phyloP scores from a whole-genome alignment of 2,797 vertebrate genomes.

The Calcarius lapponicus region DNA sequence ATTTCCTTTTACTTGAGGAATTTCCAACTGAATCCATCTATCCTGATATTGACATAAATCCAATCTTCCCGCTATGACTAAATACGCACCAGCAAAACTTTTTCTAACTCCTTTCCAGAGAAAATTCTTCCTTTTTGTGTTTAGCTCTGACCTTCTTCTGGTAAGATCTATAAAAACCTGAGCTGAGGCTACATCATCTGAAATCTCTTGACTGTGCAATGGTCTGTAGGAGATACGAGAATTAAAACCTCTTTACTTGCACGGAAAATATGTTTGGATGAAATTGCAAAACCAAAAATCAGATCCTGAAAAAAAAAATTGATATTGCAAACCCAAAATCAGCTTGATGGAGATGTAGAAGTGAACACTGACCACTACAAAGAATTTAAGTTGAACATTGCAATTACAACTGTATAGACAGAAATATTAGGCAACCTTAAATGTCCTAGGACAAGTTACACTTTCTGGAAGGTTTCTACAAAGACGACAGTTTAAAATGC shows the following conservation, averaged over 20 bases:
- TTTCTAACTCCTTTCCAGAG: not conserved
- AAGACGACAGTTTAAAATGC: not conserved
- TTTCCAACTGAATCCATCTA: not conserved
- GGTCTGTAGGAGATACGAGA: not conserved
- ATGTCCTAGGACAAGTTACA: not conserved
- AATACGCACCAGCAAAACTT: not conserved
- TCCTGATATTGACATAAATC: not conserved
- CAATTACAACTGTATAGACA: not conserved
- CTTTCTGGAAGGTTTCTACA: not conserved
- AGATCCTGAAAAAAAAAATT: not conserved
- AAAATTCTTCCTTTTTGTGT: not conserved
- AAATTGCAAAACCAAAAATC: not conserved
- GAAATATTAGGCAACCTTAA: not conserved
- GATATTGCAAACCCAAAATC: not conserved
- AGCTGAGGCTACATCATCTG: not conserved
- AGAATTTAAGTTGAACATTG: not conserved
- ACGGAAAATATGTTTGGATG: not conserved
- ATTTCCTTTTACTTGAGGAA: not conserved
- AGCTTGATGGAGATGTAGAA: not conserved
- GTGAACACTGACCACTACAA: rapidly evolving
- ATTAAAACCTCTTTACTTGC: not conserved
- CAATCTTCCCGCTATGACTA: not conserved
- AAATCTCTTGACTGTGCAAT: not conserved
- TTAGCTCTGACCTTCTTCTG: not conserved
- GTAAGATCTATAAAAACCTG: not conserved